Conservation (phyloP, 2,113 vertebrate genomes). For the Hemiscyllium ocellatum region DNA sequence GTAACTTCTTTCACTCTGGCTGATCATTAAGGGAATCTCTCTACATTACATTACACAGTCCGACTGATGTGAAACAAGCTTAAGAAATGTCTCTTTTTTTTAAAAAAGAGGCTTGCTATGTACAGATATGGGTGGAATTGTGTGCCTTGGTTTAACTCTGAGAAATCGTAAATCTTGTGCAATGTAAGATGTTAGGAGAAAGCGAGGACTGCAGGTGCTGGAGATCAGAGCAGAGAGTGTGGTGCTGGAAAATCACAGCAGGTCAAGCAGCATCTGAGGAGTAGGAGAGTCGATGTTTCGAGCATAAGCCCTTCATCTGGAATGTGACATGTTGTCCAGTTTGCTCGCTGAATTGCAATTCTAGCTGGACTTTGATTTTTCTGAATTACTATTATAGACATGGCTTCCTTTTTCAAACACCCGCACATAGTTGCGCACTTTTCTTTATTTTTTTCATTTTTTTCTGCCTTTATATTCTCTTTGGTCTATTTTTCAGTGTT, state of each 20-base stretch:
- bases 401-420: not conserved
- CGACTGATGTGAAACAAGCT: not conserved
- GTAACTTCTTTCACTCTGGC: not conserved
- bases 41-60: not conserved
- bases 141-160: not conserved
- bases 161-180: not conserved
- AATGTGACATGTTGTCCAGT: not conserved
- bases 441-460: too few species aligned
- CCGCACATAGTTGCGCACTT: too few species aligned
- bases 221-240: too few species aligned
- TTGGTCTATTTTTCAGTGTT: too few species aligned
- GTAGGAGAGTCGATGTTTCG: too few species aligned
- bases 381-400: not conserved
- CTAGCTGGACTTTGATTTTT: not conserved
- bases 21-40: not conserved
- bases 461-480: too few species aligned
- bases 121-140: not conserved
- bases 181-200: too few species aligned
- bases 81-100: not conserved
- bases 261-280: too few species aligned
- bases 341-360: not conserved
- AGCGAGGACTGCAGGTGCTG: too few species aligned
- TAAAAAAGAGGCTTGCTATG: not conserved
- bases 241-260: too few species aligned
- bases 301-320: too few species aligned